Evolutionary conservation across 2,888 invertebrate genomes (phyloP).

Genomic region (Hylaea fasciaria): DNA sequence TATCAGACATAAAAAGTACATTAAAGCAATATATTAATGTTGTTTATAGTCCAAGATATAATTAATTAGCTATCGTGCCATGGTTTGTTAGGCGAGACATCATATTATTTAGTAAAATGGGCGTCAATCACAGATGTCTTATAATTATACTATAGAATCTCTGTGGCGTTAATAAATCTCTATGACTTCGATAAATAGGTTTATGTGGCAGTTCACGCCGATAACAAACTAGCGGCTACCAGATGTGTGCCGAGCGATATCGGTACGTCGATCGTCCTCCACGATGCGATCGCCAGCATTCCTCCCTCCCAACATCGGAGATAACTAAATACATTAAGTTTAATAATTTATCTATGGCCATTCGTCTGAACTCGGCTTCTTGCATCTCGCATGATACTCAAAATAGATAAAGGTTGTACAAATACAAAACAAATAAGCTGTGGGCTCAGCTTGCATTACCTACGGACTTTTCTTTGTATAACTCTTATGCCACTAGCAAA

Average conservation of each 20-base stretch:
- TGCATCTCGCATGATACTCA: conserved; percentile 36
- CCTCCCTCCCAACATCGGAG: conserved; percentile 61
- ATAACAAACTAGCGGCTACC: conserved; percentile 71
- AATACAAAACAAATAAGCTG: conserved; percentile 36
- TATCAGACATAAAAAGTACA: conserved; percentile 37
- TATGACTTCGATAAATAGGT: conserved; percentile 75
- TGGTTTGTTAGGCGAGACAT: conserved; percentile 66
- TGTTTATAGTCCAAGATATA: conserved; percentile 46
- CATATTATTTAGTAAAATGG: conserved; percentile 68
- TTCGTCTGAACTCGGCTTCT: conserved; percentile 60
- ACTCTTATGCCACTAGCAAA: background rate
- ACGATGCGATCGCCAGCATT: conserved; percentile 68
- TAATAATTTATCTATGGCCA: conserved; percentile 69
- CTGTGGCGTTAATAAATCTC: conserved; percentile 65
- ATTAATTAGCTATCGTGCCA: conserved; percentile 61
- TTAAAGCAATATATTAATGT: conserved; percentile 45
- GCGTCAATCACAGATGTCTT: conserved; percentile 38
- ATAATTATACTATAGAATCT: too few relatives aligned
- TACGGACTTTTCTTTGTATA: too few relatives aligned
- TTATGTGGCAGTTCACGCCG: conserved; percentile 66
- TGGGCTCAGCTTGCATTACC: background rate
- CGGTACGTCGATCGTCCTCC: conserved; percentile 63
- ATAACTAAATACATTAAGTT: conserved; percentile 69
- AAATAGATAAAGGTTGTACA: conserved; percentile 41
- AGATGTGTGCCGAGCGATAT: conserved; percentile 66